Percentiles rank a stretch among this genome's conserved stretches.
These are phyloP conservation scores for Bambusicola thoracicus DNA, from an alignment of 2,113 vertebrate species.

Conservation along the genomic window DNA sequence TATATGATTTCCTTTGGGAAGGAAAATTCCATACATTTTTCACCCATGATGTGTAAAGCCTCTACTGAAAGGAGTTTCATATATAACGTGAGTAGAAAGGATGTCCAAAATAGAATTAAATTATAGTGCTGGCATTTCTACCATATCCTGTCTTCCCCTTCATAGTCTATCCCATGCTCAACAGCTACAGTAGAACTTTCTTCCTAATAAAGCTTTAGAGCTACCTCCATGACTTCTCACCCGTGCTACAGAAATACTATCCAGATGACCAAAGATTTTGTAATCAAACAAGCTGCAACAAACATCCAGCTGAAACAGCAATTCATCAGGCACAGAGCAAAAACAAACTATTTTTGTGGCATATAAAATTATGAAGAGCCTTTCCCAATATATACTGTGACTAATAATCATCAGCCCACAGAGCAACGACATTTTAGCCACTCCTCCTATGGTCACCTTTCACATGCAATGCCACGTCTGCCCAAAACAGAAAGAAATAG, in stretches of 20 bases:
- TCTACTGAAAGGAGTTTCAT: not conserved
- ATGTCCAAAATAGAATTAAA: not conserved
- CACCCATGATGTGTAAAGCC: not conserved
- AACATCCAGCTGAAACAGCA: constrained; percentile 60
- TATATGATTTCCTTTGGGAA: not conserved
- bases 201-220: constrained; percentile 54
- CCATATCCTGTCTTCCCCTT: not conserved
- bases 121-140: not conserved
- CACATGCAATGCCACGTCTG: constrained; percentile 19
- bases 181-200: not conserved
- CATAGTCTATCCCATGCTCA: not conserved
- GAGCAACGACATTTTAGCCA: constrained; percentile 5
- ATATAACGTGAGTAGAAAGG: not conserved
- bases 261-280: constrained; percentile 55
- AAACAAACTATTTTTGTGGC: constrained; percentile 20
- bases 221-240: not conserved
- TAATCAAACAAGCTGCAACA: constrained; percentile 63
- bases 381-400: constrained; percentile 44
- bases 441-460: constrained; percentile 49
- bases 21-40: not conserved
- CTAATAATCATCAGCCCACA: constrained; percentile 41
- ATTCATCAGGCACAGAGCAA: not conserved
- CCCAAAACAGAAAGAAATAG: constrained; percentile 31
- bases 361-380: constrained; percentile 24
- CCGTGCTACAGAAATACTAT: not conserved